phyloP scores from a whole-genome alignment of 1,140 invertebrate species.

The Drosophila guanche region DNA sequence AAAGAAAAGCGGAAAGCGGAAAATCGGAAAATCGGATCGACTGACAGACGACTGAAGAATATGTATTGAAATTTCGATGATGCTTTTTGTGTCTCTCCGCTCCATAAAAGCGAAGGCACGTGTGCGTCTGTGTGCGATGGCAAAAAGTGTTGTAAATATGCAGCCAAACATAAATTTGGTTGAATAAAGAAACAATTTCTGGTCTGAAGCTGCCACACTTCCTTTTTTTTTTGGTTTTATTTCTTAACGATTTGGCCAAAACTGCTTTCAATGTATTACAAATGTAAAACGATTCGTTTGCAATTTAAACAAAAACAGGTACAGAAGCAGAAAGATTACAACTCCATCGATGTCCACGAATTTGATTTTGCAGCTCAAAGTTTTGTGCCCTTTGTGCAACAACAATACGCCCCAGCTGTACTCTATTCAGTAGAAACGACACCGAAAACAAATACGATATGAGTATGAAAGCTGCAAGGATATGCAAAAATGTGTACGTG shows the following conservation, averaged over 20 bases:
- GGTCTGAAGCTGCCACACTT: conserved; percentile 36
- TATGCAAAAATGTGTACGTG: conserved; percentile 18
- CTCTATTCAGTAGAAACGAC: too few relatives aligned
- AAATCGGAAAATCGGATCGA: conserved; percentile 28
- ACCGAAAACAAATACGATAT: not conserved
- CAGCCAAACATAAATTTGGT: conserved; percentile 55
- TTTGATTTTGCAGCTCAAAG: too few relatives aligned
- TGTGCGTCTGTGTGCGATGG: conserved; percentile 6
- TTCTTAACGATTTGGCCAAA: conserved; percentile 45
- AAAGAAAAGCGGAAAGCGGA: conserved; percentile 18
- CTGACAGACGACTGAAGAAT: conserved; percentile 23
- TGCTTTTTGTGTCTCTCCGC: conserved; percentile 55
- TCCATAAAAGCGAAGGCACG: not conserved
- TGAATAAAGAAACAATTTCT: conserved; percentile 70
- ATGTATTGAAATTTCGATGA: conserved; percentile 58
- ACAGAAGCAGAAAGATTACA: not conserved
- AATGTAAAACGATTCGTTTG: conserved; percentile 71
- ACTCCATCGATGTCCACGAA: too few relatives aligned
- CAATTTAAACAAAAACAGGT: conserved; percentile 37
- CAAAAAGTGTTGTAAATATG: conserved; percentile 55
- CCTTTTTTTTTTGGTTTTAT: conserved; percentile 6
- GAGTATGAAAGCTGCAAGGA: not conserved
- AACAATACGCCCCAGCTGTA: too few relatives aligned
- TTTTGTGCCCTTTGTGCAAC: too few relatives aligned
- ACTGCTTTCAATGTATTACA: conserved; percentile 66